phyloP scores from a whole-genome alignment of 2,797 vertebrate species.

The Smutsia temminckii region DNA sequence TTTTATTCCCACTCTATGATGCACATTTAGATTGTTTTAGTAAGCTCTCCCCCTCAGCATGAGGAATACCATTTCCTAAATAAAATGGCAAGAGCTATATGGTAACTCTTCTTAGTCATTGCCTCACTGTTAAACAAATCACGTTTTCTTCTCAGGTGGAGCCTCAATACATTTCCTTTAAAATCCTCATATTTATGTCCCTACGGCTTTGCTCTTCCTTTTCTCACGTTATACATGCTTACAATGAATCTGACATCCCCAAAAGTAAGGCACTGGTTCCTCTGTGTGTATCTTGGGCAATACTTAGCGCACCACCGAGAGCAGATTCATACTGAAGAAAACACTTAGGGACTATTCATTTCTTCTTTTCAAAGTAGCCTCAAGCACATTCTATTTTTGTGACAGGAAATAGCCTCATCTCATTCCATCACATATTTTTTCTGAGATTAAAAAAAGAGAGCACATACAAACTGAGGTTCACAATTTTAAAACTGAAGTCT shows the following conservation, averaged over 20 bases:
- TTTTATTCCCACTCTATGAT: neutral
- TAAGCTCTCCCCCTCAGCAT: neutral
- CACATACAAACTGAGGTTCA: neutral
- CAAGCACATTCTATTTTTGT: neutral
- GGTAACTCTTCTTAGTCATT: neutral
- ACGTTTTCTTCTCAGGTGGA: slow-evolving; percentile 16
- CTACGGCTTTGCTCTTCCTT: neutral
- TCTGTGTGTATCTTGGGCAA: neutral
- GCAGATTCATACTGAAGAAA: neutral
- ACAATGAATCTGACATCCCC: neutral
- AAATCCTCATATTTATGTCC: neutral
- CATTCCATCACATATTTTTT: slow-evolving; percentile 20
- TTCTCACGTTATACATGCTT: neutral
- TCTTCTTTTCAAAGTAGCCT: neutral
- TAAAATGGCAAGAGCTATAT: neutral
- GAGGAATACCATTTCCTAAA: neutral
- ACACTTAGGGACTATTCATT: neutral
- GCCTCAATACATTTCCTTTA: neutral
- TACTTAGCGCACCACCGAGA: neutral
- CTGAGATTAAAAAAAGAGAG: neutral
- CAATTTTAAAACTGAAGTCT: slow-evolving; percentile 23
- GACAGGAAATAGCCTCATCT: slow-evolving; percentile 1
- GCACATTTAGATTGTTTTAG: neutral
- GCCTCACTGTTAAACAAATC: neutral
- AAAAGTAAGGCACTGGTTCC: neutral